Evolutionary conservation across 2,888 invertebrate species (phyloP).

Genomic region (Lymantria monacha): DNA sequence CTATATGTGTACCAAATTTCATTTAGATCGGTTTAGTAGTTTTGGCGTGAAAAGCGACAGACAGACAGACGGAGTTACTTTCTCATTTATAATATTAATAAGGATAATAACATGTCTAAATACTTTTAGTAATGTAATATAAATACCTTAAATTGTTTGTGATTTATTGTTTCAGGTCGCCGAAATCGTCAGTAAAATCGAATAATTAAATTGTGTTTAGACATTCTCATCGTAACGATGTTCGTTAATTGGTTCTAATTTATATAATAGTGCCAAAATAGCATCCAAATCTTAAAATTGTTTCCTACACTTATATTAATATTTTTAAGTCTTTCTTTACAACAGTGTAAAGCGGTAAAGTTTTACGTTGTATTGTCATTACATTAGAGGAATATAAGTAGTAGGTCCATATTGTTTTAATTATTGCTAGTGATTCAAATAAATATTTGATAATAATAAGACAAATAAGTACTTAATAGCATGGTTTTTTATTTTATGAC

Average conservation of each 20-base stretch:
- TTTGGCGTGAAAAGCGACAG: no score
- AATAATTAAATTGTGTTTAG: slow-evolving; percentile 43
- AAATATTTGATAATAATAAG: slow-evolving; percentile 55
- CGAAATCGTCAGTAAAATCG: slow-evolving; percentile 71
- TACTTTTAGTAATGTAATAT: no score
- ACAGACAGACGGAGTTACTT: no score
- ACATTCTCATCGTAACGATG: slow-evolving; percentile 48
- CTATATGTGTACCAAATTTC: no score
- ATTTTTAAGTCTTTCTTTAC: background rate
- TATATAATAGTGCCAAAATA: slow-evolving; percentile 73
- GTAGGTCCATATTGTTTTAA: slow-evolving; percentile 53
- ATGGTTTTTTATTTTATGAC: slow-evolving; percentile 18
- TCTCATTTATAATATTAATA: no score
- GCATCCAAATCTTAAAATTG: slow-evolving; percentile 34
- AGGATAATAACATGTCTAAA: no score
- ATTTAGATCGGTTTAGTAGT: no score
- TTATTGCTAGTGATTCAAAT: slow-evolving; percentile 53
- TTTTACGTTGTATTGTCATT: slow-evolving; percentile 32
- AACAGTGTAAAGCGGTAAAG: slow-evolving; percentile 38
- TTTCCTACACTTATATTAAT: slow-evolving; percentile 38
- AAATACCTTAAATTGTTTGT: no score
- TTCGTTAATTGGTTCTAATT: slow-evolving; percentile 59
- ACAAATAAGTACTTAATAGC: slow-evolving; percentile 59
- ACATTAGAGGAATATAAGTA: slow-evolving; percentile 47
- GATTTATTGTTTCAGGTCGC: slow-evolving; percentile 58